phyloP scores from a whole-genome alignment of 2,113 vertebrate species.

The Ctenodactylus gundi region DNA sequence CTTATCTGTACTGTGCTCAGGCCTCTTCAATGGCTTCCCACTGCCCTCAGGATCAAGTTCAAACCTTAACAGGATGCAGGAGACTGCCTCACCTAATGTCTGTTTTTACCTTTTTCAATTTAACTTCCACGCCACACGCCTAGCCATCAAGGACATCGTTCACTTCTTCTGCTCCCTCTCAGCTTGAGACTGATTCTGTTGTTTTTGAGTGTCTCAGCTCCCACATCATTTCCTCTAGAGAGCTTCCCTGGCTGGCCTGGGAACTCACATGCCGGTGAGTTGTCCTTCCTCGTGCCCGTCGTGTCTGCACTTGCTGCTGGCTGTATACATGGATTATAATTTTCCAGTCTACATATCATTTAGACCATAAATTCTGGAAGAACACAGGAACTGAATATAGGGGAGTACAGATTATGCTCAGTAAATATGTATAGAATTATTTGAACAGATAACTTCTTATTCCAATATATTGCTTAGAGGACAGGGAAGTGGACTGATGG shows the following conservation, averaged over 20 bases:
- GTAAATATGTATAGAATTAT: slow-evolving; percentile 12
- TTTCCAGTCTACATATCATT: neutral
- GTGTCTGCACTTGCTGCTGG: neutral
- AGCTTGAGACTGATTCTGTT: neutral
- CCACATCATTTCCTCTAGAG: neutral
- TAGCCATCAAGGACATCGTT: neutral
- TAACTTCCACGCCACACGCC: neutral
- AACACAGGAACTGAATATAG: slow-evolving; percentile 13
- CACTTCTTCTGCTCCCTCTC: neutral
- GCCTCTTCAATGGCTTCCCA: neutral
- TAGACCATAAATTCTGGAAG: neutral
- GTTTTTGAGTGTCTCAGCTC: neutral
- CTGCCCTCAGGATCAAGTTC: neutral
- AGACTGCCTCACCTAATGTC: neutral
- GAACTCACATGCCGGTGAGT: neutral
- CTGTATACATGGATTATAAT: neutral
- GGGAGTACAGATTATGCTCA: neutral
- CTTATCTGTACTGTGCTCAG: neutral
- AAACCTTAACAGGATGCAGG: neutral
- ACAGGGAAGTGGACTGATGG: neutral
- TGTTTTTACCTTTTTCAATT: neutral
- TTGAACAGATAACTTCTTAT: neutral
- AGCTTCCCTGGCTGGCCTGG: neutral
- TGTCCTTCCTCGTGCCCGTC: neutral
- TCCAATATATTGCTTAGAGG: neutral